phyloP scores from a whole-genome alignment of 2,797 vertebrate genomes.

The Rhinoraja longicauda region DNA sequence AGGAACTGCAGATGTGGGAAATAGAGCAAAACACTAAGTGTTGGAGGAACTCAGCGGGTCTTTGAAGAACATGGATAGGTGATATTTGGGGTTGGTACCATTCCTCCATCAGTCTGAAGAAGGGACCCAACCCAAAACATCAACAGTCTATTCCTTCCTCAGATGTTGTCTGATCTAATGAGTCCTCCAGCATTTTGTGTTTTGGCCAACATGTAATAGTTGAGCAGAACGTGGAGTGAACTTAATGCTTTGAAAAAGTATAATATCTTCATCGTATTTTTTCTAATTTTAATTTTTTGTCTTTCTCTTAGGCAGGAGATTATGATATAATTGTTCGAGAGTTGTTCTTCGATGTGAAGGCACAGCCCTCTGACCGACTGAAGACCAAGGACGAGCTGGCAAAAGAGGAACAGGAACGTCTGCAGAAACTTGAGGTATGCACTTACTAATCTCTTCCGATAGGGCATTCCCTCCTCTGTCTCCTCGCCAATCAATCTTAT shows the following conservation, averaged over 20 bases:
- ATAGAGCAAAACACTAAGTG: no score
- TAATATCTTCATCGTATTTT: neutral
- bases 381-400: slow-evolving; percentile 84
- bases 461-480: neutral
- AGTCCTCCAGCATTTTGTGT: no score
- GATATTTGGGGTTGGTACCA: no score
- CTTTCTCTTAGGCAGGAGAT: slow-evolving; percentile 68
- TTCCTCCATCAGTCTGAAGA: no score
- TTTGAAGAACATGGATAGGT: no score
- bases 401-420: slow-evolving; percentile 69
- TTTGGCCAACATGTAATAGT: neutral
- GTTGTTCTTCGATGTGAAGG: slow-evolving; percentile 95
- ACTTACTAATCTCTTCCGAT: neutral
- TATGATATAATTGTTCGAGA: slow-evolving; percentile 90
- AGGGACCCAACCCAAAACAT: no score
- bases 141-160: no score
- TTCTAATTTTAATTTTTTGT: neutral
- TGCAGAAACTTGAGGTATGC: slow-evolving; percentile 76
- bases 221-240: neutral
- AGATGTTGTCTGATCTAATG: no score
- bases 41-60: no score
- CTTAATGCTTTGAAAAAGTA: neutral
- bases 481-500: neutral
- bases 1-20: no score
- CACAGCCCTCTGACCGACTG: slow-evolving; percentile 81